Evolutionary conservation across 2,113 vertebrate species (phyloP).

Genomic region (Leptosomus discolor): DNA sequence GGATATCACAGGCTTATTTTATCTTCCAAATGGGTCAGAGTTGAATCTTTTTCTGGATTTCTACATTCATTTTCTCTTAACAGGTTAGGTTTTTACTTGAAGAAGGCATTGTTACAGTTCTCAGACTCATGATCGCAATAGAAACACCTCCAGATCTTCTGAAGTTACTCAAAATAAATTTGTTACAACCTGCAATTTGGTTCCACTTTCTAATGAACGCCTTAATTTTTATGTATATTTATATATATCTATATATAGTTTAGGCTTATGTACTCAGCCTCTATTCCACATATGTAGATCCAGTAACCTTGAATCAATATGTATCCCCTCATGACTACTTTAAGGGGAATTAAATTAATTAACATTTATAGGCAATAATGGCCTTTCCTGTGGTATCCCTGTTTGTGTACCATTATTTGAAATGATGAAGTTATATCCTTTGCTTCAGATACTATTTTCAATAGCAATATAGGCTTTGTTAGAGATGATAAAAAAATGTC

Average conservation of each 20-base stretch:
- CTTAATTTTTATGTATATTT: not conserved
- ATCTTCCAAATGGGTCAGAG: conserved; percentile 35
- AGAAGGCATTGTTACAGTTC: not conserved
- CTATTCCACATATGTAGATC: not conserved
- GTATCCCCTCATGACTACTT: not conserved
- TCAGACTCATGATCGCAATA: not conserved
- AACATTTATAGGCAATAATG: not conserved
- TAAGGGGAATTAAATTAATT: not conserved
- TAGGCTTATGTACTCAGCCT: not conserved
- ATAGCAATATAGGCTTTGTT: not conserved
- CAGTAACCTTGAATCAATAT: not conserved
- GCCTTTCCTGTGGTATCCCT: not conserved
- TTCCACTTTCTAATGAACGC: not conserved
- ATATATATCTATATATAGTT: not conserved
- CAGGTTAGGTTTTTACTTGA: not conserved
- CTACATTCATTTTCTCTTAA: not conserved
- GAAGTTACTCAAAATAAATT: not conserved
- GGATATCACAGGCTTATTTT: conserved; percentile 33
- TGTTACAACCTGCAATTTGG: not conserved
- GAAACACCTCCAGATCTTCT: not conserved
- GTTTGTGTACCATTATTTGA: not conserved
- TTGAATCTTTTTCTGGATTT: conserved; percentile 11
- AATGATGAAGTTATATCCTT: not conserved
- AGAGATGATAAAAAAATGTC: not conserved
- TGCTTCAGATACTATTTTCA: not conserved